These are phyloP conservation scores for Falcaria lacertinaria DNA, from an alignment of 2,888 invertebrate genomes.

Conservation along the genomic window DNA sequence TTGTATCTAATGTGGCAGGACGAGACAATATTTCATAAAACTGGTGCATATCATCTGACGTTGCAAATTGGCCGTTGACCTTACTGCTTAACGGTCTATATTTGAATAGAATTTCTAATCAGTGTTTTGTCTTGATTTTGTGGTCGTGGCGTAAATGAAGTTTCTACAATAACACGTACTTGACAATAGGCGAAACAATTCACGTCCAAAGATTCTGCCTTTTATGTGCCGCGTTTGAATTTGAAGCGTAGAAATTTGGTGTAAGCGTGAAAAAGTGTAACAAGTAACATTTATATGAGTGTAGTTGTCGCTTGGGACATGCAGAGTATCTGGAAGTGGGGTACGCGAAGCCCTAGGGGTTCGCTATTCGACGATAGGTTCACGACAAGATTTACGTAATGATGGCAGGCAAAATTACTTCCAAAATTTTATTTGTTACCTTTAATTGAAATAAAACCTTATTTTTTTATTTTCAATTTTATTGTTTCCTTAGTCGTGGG, in stretches of 20 bases:
- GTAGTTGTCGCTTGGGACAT: too few species aligned
- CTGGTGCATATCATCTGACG: slow-evolving; percentile 64
- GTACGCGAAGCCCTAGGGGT: too few species aligned
- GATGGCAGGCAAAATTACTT: too few species aligned
- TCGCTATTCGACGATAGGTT: too few species aligned
- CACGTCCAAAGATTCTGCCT: slow-evolving; percentile 7
- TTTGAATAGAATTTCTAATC: slow-evolving; percentile 50
- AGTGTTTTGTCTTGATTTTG: slow-evolving; percentile 33
- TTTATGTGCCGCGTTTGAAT: slow-evolving; percentile 18
- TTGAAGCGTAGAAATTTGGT: slow-evolving; percentile 23
- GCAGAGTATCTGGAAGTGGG: too few species aligned
- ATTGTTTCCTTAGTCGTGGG: too few species aligned
- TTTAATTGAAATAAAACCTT: too few species aligned
- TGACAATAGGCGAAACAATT: background rate
- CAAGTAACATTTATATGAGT: slow-evolving; percentile 9
- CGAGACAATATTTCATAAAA: slow-evolving; percentile 46
- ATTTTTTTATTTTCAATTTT: too few species aligned
- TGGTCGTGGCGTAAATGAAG: slow-evolving; percentile 27
- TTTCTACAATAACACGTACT: slow-evolving; percentile 18
- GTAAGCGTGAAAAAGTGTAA: slow-evolving; percentile 27
- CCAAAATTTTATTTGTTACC: too few species aligned
- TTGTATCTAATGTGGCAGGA: background rate
- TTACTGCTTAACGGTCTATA: slow-evolving; percentile 48
- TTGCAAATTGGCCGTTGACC: slow-evolving; percentile 55
- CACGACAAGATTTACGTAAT: too few species aligned